Base-by-base conservation (phyloP, 37 sponge, comb jelly and placozoan genomes). In the Hormiphora californensis region DNA sequence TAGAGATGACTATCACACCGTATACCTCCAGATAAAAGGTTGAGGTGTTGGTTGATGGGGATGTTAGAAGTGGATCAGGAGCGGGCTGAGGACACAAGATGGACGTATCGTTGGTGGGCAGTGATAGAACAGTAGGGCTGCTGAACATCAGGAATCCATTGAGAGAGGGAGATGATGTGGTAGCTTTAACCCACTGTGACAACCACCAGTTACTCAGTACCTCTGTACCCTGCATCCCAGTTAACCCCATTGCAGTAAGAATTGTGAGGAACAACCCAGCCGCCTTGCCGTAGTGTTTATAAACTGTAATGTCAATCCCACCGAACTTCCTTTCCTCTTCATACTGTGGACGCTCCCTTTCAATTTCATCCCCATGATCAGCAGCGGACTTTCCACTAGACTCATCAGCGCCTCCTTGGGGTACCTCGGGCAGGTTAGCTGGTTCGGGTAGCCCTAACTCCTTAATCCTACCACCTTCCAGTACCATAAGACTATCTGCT, bases 151-250 rank as follows among this genome's bases (percentile, higher is more conserved):
- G n/a, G n/a, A n/a, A n/a, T n/a, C n/a, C n/a, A n/a, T n/a, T n/a
- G n/a, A n/a, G 7, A 4, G 61, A 5, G 21, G 81, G 81, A 73
- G 34, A 15, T 0, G 2, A 4, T 40, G 81, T n/a, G 43, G 38
- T 36, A 3, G 81, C 32, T 73, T 73, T 73, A 40, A 73, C 35
- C 81, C 81, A 73, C 36, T 43, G 4, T 3, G 81, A 40, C 7
- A 73, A 46, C 81, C 81, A 73, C 81, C 81, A 73, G 44, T 73
- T 40, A 1, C 46, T 19, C 4, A 73, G 81, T 11, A 19, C 22
- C 4, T n/a, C 8, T 8, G 81, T 73, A 91, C 94, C 94, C 90
- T 98, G 92, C 99, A 98, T 98, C 28, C 93, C 88, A 31, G 92
- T 88, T 49, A 98, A 65, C 15, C 94, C 87, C 37, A 93, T 0